Evolutionary conservation across 2,888 invertebrate species (phyloP).

Genomic region (Zootermopsis nevadensis): DNA sequence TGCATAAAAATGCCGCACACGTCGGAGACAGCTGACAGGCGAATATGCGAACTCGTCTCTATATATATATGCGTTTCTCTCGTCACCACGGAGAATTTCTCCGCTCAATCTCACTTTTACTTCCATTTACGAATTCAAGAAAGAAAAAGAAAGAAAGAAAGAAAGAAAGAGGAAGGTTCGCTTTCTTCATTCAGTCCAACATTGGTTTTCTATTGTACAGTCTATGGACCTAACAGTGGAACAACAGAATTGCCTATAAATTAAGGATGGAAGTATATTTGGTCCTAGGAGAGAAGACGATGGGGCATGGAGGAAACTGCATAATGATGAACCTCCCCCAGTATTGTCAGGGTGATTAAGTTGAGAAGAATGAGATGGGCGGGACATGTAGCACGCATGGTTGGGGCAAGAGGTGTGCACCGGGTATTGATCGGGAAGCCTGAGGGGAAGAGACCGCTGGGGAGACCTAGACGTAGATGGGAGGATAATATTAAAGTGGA

Average conservation of each 20-base stretch:
- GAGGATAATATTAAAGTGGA: too few species aligned
- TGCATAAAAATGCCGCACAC: neutral
- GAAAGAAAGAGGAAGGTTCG: neutral
- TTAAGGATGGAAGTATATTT: too few species aligned
- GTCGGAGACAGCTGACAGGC: slow-evolving; percentile 29
- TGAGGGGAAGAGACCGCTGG: too few species aligned
- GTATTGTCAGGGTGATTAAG: too few species aligned
- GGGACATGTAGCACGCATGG: too few species aligned
- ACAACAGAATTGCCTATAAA: neutral
- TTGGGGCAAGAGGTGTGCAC: too few species aligned
- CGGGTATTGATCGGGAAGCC: too few species aligned
- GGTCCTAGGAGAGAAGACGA: too few species aligned
- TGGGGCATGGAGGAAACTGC: too few species aligned
- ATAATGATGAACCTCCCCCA: too few species aligned
- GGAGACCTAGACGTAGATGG: too few species aligned
- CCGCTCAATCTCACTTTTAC: slow-evolving; percentile 15
- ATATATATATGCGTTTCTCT: neutral
- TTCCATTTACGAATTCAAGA: slow-evolving; percentile 2
- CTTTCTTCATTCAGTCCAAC: neutral
- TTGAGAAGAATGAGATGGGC: too few species aligned
- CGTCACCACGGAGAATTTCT: neutral
- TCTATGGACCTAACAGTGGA: neutral
- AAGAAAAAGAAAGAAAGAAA: neutral
- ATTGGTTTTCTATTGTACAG: neutral
- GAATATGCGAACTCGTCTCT: slow-evolving; percentile 4